Evolutionary conservation across 1,140 invertebrate genomes (phyloP).

Genomic region (Formica exsecta): DNA sequence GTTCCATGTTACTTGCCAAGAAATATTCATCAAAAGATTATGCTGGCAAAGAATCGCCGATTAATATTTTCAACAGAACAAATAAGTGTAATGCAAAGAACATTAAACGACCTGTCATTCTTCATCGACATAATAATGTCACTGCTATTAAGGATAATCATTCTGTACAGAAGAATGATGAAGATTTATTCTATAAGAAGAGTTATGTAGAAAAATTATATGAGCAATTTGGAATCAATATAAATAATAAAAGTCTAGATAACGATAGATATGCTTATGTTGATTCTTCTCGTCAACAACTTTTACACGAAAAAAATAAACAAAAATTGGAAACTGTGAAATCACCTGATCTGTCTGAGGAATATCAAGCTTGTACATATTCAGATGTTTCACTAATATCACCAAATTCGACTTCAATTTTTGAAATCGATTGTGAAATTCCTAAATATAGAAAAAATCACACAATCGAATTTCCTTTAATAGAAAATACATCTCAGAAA

Average conservation of each 20-base stretch:
- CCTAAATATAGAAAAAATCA: constrained; percentile 9
- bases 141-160: background rate
- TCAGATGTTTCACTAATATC: background rate
- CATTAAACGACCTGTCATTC: constrained; percentile 17
- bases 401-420: background rate
- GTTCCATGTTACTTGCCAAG: background rate
- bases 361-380: constrained; percentile 13
- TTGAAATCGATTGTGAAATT: background rate
- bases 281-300: constrained; percentile 25
- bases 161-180: background rate
- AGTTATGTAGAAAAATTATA: background rate
- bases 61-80: background rate
- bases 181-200: no score
- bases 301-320: constrained; percentile 3
- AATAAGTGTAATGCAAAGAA: background rate
- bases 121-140: background rate
- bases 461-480: background rate
- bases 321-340: background rate
- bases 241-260: background rate
- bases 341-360: background rate
- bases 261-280: background rate
- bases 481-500: background rate
- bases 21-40: background rate
- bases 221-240: background rate
- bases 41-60: background rate